Evolutionary conservation across 2,797 vertebrate species (phyloP).

Genomic region (Pelodytes ibericus): DNA sequence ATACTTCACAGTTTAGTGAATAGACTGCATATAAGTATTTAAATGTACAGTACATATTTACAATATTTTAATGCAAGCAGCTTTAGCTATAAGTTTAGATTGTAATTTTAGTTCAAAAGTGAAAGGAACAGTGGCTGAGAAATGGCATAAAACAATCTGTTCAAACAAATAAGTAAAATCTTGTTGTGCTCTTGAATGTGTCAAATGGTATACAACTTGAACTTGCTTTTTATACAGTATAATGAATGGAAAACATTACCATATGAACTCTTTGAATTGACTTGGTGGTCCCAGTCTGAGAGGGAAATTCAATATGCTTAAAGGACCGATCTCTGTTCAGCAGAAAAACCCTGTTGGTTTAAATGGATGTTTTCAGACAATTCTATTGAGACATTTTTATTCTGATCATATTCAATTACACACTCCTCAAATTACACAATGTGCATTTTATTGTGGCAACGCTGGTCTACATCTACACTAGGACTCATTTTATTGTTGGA

Average conservation of each 20-base stretch:
- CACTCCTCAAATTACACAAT: constrained; percentile 18
- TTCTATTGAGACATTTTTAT: constrained; percentile 25
- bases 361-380: constrained; percentile 29
- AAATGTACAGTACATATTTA: too few relatives aligned
- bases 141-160: neutral
- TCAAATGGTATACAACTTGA: constrained; percentile 15
- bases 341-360: constrained; percentile 32
- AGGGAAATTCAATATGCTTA: constrained; percentile 40
- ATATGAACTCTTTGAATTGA: constrained; percentile 46
- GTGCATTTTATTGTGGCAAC: constrained; percentile 7
- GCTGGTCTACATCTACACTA: constrained; percentile 6
- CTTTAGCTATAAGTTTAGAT: too few relatives aligned
- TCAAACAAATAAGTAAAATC: neutral
- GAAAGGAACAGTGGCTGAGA: neutral
- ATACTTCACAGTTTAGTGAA: too few relatives aligned
- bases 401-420: constrained; percentile 42
- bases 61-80: too few relatives aligned
- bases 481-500: constrained; percentile 16
- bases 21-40: too few relatives aligned
- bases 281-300: constrained; percentile 36
- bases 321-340: constrained; percentile 24
- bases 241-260: constrained; percentile 44
- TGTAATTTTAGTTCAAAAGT: too few relatives aligned
- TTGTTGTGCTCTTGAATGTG: constrained; percentile 29
- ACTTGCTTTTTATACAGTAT: constrained; percentile 24